phyloP scores from a whole-genome alignment of 1,140 invertebrate species.

The Pinna nobilis region DNA sequence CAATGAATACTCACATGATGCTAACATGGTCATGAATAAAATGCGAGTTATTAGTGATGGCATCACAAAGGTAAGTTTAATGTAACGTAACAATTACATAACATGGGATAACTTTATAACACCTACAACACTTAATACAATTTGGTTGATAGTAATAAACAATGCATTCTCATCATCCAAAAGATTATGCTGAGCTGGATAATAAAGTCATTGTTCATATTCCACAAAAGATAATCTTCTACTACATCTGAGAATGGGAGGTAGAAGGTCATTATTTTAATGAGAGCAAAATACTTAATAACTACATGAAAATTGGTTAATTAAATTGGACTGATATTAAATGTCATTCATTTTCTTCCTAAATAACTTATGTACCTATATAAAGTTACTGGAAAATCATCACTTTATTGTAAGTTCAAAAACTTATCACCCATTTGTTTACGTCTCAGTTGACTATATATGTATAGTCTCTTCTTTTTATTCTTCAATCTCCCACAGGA shows the following conservation, averaged over 20 bases:
- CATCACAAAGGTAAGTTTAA: not conserved
- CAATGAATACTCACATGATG: constrained; percentile 32
- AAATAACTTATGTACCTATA: not conserved
- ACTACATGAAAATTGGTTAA: not conserved
- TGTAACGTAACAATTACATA: too few species aligned
- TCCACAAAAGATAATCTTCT: not conserved
- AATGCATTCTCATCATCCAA: not conserved
- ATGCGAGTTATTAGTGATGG: not conserved
- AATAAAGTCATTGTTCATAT: not conserved
- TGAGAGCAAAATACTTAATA: too few species aligned
- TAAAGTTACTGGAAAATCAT: not conserved
- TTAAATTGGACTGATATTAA: not conserved
- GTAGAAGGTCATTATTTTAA: too few species aligned
- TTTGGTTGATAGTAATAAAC: not conserved
- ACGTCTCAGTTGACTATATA: not conserved
- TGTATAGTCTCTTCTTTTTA: not conserved
- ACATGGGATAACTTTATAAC: not conserved
- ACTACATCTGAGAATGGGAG: too few species aligned
- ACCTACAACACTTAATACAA: not conserved
- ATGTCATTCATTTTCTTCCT: not conserved
- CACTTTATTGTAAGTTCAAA: too few species aligned
- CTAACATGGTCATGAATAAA: constrained; percentile 20
- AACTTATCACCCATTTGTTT: too few species aligned
- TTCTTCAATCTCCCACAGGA: constrained; percentile 23
- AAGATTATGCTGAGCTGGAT: not conserved